These are phyloP conservation scores for Microplitis demolitor DNA, from an alignment of 1,140 invertebrate species.

Conservation along the genomic window DNA sequence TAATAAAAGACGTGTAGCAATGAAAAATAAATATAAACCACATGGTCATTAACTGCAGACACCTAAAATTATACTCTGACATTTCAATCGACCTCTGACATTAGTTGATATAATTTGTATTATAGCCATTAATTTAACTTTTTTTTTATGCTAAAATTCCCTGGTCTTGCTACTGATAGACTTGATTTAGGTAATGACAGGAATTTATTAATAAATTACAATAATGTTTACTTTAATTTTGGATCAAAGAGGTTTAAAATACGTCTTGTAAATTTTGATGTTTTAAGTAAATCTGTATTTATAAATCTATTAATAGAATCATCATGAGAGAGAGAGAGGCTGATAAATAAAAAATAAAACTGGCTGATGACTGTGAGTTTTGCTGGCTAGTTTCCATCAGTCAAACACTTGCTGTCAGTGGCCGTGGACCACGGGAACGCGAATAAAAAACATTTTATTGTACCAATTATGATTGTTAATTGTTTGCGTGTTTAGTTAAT, in stretches of 20 bases:
- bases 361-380: slow-evolving; percentile 45
- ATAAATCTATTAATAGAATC: slow-evolving; percentile 54
- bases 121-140: too few relatives aligned
- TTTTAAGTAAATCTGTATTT: slow-evolving; percentile 42
- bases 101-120: slow-evolving; percentile 38
- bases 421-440: slow-evolving; percentile 28
- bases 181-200: too few relatives aligned
- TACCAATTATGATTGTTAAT: not conserved
- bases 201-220: not conserved
- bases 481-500: not conserved
- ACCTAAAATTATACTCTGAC: slow-evolving; percentile 53
- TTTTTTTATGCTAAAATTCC: too few relatives aligned
- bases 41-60: slow-evolving; percentile 47
- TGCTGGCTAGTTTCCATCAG: slow-evolving; percentile 47
- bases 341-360: slow-evolving; percentile 45
- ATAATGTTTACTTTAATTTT: not conserved
- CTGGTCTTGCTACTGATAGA: too few relatives aligned
- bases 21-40: slow-evolving; percentile 3
- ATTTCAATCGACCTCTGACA: slow-evolving; percentile 42
- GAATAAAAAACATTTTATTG: not conserved
- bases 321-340: slow-evolving; percentile 20
- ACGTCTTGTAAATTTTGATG: slow-evolving; percentile 37
- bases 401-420: slow-evolving; percentile 54
- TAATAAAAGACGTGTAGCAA: not conserved
- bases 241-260: slow-evolving; percentile 21